Evolutionary conservation across 2,888 invertebrate genomes (phyloP), one percentile per base, ranked within the genome.

Genomic region (Biston betularia): DNA sequence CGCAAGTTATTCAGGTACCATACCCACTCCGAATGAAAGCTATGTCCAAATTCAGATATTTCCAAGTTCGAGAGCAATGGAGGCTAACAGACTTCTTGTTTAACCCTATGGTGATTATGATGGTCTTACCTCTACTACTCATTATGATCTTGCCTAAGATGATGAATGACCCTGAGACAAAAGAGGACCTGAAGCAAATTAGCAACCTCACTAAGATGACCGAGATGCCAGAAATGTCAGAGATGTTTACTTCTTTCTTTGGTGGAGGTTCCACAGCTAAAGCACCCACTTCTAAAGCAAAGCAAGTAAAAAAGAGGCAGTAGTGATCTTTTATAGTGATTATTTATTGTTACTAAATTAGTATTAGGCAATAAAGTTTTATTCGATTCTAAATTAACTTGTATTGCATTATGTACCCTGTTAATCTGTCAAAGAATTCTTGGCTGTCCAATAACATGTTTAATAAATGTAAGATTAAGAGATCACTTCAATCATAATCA

Each of bases 71-170:
- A 53, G 99, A 99, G 86, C 98, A 99, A 83, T 99, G 99, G 99
- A 95, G 99, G 83, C 94, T 99, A 11, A 99, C 99, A 0, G 99
- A 99, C 92, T 97, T 99, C 89, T 89, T 99, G 42, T 97, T 99
- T 88, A 99, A 98, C 88, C 99, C 99, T 2, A 99, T 99, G 99
- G 97, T 99, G 6, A 95, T 99, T 70, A 99, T 99, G 97, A 99
- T 99, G 99, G 96, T 99, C 33, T 87, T 99, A 72, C 99, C 99
- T 0, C 91, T 99, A 40, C 84, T 99, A 6, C 93, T 99, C 7
- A 97, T 99, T 77, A 97, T 99, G 96, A 95, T 99, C 70, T 89
- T 99, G 79, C 99, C 99, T 0, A 99, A 98, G 89, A 96, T 99
- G 95, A 97, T 99, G 96, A 99, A 98, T 83, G 99, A 99, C 90